Percentiles rank a stretch among this genome's conserved stretches.
Conservation (phyloP, 2,797 vertebrate genomes). For the Chiloscyllium punctatum region DNA sequence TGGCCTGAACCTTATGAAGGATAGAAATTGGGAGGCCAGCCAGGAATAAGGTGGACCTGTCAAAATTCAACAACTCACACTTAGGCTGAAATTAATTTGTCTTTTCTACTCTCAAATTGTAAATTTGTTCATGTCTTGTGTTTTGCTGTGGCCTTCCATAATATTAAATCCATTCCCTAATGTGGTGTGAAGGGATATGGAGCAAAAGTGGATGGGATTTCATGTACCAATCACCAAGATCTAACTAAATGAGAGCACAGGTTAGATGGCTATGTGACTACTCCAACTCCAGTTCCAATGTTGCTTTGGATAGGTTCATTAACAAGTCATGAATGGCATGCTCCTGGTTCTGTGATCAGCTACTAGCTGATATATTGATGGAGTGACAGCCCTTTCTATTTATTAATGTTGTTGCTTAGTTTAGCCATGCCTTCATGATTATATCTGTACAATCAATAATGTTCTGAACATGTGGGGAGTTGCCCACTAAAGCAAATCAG, state of each 20-base stretch:
- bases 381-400: background rate
- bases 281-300: background rate
- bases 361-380: background rate
- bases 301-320: background rate
- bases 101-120: background rate
- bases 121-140: background rate
- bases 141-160: background rate
- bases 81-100: background rate
- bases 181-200: background rate
- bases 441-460: background rate
- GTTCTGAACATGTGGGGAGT: no score
- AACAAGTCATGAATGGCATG: background rate
- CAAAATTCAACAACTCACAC: background rate
- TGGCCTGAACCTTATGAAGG: background rate
- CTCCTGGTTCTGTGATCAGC: background rate
- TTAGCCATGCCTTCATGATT: background rate
- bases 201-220: background rate
- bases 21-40: no score
- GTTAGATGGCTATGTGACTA: background rate
- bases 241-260: background rate
- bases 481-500: no score
- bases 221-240: background rate
- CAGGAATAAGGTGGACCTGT: no score
- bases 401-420: background rate
- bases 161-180: background rate